Percentiles rank a stretch among this genome's conserved stretches.
These are phyloP conservation scores for Pseudomyrmex sp. DNA, from an alignment of 1,140 invertebrate genomes.

Conservation along the genomic window DNA sequence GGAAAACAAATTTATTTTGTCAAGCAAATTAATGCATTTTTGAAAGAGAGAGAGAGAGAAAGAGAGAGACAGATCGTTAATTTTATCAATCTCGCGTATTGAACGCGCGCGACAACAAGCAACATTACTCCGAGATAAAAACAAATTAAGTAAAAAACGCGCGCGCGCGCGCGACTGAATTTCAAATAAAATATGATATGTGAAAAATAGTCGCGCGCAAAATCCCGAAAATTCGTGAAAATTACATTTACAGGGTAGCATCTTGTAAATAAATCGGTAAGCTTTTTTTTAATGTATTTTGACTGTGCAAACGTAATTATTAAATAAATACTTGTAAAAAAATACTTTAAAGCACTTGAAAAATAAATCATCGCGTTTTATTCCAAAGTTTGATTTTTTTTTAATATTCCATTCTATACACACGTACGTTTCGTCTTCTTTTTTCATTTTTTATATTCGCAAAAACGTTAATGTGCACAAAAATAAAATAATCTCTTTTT, in stretches of 20 bases:
- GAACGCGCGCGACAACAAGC: neutral
- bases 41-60: too few relatives aligned
- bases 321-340: slow-evolving; percentile 33
- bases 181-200: slow-evolving; percentile 27
- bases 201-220: neutral
- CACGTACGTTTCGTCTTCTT: neutral
- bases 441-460: neutral
- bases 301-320: slow-evolving; percentile 6
- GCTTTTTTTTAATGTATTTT: slow-evolving; percentile 22
- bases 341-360: slow-evolving; percentile 11
- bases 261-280: slow-evolving; percentile 11
- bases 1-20: neutral
- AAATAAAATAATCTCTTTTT: neutral
- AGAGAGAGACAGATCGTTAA: too few relatives aligned
- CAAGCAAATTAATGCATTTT: too few relatives aligned
- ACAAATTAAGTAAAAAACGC: neutral
- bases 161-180: neutral
- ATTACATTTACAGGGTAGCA: slow-evolving; percentile 5
- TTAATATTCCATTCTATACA: neutral
- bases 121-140: neutral
- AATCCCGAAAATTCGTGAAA: slow-evolving; percentile 6
- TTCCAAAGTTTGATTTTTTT: neutral
- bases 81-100: neutral
- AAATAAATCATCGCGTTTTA: slow-evolving; percentile 32
- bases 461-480: neutral